Evolutionary conservation across 1,140 invertebrate genomes (phyloP).

Genomic region (Pseudoatta argentina): DNA sequence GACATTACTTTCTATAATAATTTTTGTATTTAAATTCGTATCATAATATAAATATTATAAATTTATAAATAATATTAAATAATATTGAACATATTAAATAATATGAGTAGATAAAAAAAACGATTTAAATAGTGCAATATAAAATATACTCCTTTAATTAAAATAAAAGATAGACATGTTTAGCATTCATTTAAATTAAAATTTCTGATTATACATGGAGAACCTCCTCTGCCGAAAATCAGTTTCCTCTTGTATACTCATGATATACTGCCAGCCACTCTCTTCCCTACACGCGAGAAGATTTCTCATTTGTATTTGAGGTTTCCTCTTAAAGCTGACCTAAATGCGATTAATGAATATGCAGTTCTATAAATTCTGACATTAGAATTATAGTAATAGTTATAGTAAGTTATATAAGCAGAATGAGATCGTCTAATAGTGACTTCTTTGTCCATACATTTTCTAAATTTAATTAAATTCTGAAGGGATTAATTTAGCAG

Average conservation of each 20-base stretch:
- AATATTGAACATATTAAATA: too few species aligned
- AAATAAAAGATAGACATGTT: neutral
- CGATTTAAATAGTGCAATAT: neutral
- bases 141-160: neutral
- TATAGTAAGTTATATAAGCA: neutral
- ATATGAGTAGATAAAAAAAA: neutral
- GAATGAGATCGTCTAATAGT: neutral
- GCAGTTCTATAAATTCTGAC: neutral
- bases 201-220: slow-evolving; percentile 28
- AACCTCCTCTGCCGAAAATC: slow-evolving; percentile 25
- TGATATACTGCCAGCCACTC: slow-evolving; percentile 1
- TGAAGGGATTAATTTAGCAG: neutral
- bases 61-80: neutral
- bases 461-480: neutral
- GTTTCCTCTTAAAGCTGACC: slow-evolving; percentile 52
- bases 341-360: slow-evolving; percentile 54
- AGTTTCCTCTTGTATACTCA: slow-evolving; percentile 17
- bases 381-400: neutral
- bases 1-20: neutral
- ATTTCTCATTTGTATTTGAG: slow-evolving; percentile 61
- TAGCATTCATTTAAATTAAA: neutral
- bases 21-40: neutral
- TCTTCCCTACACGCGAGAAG: slow-evolving; percentile 41
- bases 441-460: neutral
- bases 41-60: neutral